These are phyloP conservation scores for Drosophila meridiana DNA, from an alignment of 2,888 invertebrate genomes.

Conservation along the genomic window DNA sequence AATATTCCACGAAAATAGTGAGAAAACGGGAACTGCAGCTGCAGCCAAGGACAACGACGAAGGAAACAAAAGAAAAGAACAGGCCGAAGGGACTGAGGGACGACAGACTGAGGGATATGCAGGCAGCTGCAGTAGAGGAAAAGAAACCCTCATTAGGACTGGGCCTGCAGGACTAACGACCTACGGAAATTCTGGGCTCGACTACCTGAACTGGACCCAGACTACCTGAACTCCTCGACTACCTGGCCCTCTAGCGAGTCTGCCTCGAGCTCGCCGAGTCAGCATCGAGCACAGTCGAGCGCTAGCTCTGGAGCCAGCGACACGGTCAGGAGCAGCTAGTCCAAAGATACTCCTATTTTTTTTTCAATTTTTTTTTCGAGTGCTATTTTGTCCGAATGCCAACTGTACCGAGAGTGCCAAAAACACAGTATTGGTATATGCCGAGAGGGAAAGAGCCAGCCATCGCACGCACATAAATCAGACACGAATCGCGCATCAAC, in stretches of 20 bases:
- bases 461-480: neutral
- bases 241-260: slow-evolving; percentile 31
- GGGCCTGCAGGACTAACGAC: neutral
- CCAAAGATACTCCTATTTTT: neutral
- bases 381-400: slow-evolving; percentile 9
- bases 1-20: neutral
- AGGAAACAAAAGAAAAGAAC: neutral
- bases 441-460: neutral
- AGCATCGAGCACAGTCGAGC: slow-evolving; percentile 51
- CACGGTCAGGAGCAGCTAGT: slow-evolving; percentile 39
- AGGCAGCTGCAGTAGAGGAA: neutral
- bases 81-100: neutral
- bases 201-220: neutral
- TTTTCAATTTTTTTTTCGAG: neutral
- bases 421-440: slow-evolving; percentile 11
- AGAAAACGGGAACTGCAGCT: slow-evolving; percentile 4
- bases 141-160: slow-evolving; percentile 9
- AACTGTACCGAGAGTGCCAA: slow-evolving; percentile 5
- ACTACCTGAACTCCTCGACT: slow-evolving; percentile 2
- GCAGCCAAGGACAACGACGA: neutral
- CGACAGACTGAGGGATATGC: neutral
- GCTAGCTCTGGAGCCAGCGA: slow-evolving; percentile 52
- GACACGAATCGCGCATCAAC: neutral
- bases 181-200: neutral
- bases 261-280: slow-evolving; percentile 14